Conservation (phyloP, 2,797 vertebrate genomes). For the Malurus splendens region DNA sequence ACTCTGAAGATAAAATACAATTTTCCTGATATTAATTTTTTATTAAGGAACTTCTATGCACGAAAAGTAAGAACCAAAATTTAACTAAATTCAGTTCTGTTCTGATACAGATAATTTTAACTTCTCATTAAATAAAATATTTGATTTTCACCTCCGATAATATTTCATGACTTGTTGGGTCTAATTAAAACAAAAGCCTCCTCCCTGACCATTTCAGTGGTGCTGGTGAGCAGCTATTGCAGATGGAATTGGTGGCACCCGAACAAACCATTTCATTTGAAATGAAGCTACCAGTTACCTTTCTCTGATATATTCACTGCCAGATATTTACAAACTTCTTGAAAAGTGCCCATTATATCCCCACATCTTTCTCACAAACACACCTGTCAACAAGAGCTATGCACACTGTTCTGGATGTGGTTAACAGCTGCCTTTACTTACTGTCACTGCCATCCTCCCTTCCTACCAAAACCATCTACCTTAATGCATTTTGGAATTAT, state of each 20-base stretch:
- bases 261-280: neutral
- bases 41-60: neutral
- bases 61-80: neutral
- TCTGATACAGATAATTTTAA: neutral
- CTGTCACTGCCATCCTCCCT: neutral
- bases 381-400: neutral
- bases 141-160: neutral
- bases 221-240: neutral
- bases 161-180: neutral
- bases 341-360: neutral
- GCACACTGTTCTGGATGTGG: neutral
- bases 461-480: neutral
- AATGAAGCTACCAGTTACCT: neutral
- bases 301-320: neutral
- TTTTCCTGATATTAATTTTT: neutral
- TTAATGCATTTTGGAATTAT: neutral
- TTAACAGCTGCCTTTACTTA: neutral
- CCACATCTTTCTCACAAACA: neutral
- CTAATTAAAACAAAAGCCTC: neutral
- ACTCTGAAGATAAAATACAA: neutral
- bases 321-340: neutral
- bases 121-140: neutral
- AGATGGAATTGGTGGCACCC: neutral
- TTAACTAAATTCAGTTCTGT: neutral
- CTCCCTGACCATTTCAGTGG: neutral